Percentiles rank a stretch among this genome's conserved stretches.
phyloP scores from a whole-genome alignment of 1,140 invertebrate species.

The Archivesica marissinica region DNA sequence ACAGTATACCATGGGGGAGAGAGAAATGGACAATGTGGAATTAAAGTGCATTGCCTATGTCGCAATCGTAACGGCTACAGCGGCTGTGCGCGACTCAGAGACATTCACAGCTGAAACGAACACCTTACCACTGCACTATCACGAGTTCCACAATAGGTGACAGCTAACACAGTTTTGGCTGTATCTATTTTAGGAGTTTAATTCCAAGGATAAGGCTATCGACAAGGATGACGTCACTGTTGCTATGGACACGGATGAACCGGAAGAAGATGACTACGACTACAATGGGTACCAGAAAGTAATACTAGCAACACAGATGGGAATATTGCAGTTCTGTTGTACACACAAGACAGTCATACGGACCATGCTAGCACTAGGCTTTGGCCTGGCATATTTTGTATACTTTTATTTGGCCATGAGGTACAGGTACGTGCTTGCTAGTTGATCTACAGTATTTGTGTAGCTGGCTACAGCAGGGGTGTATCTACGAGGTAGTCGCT shows the following conservation, averaged over 20 bases:
- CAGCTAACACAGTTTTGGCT: too few relatives aligned
- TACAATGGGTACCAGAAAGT: slow-evolving; percentile 27
- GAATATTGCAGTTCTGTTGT: not conserved
- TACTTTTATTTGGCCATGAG: slow-evolving; percentile 67
- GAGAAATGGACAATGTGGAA: too few relatives aligned
- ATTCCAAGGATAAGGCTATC: not conserved
- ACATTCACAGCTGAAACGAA: too few relatives aligned
- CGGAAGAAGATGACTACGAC: not conserved
- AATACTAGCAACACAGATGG: not conserved
- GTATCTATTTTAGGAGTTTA: not conserved
- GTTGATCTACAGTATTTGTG: not conserved
- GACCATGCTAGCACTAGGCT: slow-evolving; percentile 17
- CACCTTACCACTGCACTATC: too few relatives aligned
- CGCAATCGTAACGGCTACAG: too few relatives aligned
- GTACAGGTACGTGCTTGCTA: slow-evolving; percentile 30
- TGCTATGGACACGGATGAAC: too few relatives aligned
- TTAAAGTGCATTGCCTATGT: too few relatives aligned
- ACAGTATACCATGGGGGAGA: too few relatives aligned
- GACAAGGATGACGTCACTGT: not conserved
- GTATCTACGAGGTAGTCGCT: too few relatives aligned
- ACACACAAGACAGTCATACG: slow-evolving; percentile 40
- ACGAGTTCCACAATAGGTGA: too few relatives aligned
- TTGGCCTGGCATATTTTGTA: slow-evolving; percentile 59
- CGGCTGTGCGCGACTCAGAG: too few relatives aligned
- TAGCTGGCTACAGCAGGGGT: not conserved